Evolutionary conservation across 2,888 invertebrate species (phyloP).

Genomic region (Ennomos erosarius): DNA sequence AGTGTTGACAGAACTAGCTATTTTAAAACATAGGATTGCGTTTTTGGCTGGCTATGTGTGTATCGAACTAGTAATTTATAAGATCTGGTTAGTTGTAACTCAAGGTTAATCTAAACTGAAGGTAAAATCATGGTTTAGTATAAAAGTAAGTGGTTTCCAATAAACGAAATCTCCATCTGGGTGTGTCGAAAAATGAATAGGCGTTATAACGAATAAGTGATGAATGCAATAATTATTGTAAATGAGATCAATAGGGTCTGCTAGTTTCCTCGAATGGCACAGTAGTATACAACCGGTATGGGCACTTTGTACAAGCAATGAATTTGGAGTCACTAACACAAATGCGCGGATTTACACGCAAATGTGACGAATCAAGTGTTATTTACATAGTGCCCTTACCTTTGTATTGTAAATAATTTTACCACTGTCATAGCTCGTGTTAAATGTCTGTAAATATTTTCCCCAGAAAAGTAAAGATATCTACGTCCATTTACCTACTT

Average conservation of each 20-base stretch:
- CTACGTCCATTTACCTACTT: conserved; percentile 80
- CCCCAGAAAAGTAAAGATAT: conserved; percentile 45
- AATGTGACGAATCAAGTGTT: not conserved
- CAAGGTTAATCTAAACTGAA: not conserved
- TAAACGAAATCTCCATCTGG: not conserved
- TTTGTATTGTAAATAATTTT: conserved; percentile 11
- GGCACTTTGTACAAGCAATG: not conserved
- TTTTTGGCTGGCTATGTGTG: not conserved
- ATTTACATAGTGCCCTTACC: not conserved
- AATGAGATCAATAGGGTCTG: conserved; percentile 2
- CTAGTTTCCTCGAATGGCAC: not conserved
- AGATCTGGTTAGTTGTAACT: not conserved
- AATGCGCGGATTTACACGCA: not conserved
- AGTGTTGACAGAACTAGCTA: conserved; percentile 21
- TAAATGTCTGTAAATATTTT: conserved; percentile 43
- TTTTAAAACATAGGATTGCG: not conserved
- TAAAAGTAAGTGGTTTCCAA: not conserved
- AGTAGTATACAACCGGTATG: not conserved
- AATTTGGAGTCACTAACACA: not conserved
- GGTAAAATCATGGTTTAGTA: not conserved
- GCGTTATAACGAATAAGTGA: conserved; percentile 13
- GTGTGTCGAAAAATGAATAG: not conserved
- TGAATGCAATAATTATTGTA: conserved; percentile 25
- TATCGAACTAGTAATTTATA: not conserved
- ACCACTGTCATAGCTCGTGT: conserved; percentile 16